These are phyloP conservation scores for Ceratina calcarata DNA, from an alignment of 1,140 invertebrate species.

Conservation along the genomic window DNA sequence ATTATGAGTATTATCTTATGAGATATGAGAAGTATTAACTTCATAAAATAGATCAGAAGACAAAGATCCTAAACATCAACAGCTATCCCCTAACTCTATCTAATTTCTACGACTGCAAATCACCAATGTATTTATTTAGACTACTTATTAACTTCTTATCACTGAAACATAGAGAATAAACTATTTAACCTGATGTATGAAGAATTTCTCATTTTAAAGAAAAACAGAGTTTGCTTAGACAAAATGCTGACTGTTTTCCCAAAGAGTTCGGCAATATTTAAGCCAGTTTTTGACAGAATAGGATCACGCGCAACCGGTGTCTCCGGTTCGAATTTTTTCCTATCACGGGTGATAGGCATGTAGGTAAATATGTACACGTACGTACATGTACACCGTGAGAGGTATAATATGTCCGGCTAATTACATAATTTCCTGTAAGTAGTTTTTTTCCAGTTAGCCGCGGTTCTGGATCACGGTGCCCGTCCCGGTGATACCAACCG, in stretches of 20 bases:
- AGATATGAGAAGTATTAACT: no score
- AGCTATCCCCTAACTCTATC: background rate
- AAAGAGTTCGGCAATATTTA: background rate
- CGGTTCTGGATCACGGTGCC: constrained; percentile 29
- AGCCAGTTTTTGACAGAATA: no score
- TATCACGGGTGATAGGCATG: background rate
- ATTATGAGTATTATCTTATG: no score
- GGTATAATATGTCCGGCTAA: constrained; percentile 11
- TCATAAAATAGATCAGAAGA: no score
- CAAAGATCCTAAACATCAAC: no score
- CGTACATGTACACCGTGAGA: background rate
- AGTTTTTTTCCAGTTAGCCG: constrained; percentile 14
- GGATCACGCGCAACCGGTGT: constrained; percentile 21
- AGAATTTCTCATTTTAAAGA: background rate
- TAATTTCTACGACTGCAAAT: background rate
- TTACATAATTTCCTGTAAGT: constrained; percentile 43
- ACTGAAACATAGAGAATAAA: background rate
- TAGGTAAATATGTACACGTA: background rate
- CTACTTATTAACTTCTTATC: constrained; percentile 1
- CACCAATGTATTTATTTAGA: background rate
- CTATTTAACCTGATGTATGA: background rate
- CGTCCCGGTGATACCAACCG: constrained; percentile 1
- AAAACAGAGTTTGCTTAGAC: background rate
- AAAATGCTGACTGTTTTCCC: background rate
- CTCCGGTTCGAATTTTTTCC: constrained; percentile 18